Base-by-base conservation (phyloP, 2,113 vertebrate species). In the Prionailurus bengalensis region DNA sequence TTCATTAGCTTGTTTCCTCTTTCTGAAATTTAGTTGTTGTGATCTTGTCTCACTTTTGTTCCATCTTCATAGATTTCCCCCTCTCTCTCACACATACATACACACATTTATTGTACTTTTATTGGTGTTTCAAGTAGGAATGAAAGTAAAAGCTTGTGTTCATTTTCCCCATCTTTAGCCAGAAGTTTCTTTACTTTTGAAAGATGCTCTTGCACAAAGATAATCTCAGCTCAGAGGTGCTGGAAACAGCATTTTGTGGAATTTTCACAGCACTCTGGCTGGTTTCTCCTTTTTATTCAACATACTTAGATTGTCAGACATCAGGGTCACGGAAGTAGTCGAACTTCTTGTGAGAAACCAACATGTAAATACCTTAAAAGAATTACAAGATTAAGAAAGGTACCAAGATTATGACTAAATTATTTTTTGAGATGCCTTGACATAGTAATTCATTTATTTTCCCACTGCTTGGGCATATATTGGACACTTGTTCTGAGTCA, bases 71-170 rank as follows among this genome's bases (percentile, higher is more conserved):
- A 58, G n/a, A 78, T 68, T 4, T 39, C 13, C 27, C 33, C 36
- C 55, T 63, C 55, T 36, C 11, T 65, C 61, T 42, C 81, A 82
- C 29, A 79, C 13, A 45, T 66, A 55, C 45, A 45, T 15, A 31
- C 12, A 51, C 27, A 6, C 15, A 3, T 66, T 76, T 70, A 58
- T 55, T 92, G 4, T 83, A 68, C 5, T 23, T 91, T 89, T 33
- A 78, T 86, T 71, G 53, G 29, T 82, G 7, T 66, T 96, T 92
- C 39, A 68, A 19, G 73, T 82, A 71, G 45, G 11, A 94, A 95
- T 79, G 19, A 86, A 86, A 81, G 31, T 82, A 71, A 63, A 97
- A 96, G 8, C 39, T 31, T 61, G 7, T 89, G 17, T 58, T 91
- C 53, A 84, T 27, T 33, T 3, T 73, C 66, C 48, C 48, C 19